These are phyloP conservation scores for Nyctibius grandis DNA, from an alignment of 2,797 vertebrate species.

Conservation along the genomic window DNA sequence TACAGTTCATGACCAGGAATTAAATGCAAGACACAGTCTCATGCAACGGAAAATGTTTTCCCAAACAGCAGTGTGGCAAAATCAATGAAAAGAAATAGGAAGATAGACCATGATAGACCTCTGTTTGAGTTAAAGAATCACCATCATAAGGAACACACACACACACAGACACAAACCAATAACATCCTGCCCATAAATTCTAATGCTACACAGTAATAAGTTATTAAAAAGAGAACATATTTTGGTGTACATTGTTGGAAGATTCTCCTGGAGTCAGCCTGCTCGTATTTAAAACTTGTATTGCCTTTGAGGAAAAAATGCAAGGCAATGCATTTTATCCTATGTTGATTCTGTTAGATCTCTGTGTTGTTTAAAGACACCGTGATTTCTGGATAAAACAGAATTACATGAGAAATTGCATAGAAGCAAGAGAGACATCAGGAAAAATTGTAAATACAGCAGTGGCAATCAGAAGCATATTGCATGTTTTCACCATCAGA, in stretches of 20 bases:
- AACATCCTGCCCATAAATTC: fast-evolving
- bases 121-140: background rate
- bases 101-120: background rate
- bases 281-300: background rate
- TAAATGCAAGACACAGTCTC: background rate
- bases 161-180: fast-evolving
- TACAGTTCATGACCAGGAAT: background rate
- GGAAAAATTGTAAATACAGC: background rate
- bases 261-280: background rate
- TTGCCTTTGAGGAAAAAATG: background rate
- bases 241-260: background rate
- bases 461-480: background rate
- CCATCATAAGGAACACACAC: background rate
- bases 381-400: background rate
- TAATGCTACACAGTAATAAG: background rate
- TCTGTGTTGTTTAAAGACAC: background rate
- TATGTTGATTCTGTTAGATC: background rate
- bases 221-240: background rate
- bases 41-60: background rate
- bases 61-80: background rate
- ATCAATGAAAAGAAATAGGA: background rate
- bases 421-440: background rate
- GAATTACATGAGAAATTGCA: background rate
- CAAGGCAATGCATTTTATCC: background rate
- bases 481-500: background rate